Conservation (phyloP, 2,888 invertebrate genomes). For the Drosophila testacea region DNA sequence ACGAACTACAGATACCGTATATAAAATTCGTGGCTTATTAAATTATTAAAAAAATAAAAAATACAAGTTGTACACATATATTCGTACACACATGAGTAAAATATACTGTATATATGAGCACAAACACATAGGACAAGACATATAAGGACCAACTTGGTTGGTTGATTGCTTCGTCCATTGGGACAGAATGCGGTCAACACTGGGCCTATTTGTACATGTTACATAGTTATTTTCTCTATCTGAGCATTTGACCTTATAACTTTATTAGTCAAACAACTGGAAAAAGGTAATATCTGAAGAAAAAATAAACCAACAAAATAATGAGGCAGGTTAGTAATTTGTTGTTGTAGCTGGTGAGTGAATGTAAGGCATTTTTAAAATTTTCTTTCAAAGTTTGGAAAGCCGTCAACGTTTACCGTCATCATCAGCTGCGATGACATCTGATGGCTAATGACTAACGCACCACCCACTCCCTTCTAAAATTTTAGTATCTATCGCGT, state of each 20-base stretch:
- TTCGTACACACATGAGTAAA: too few species aligned
- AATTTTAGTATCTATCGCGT: conserved; percentile 3
- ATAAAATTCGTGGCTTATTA: neutral
- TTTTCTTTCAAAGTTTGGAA: conserved; percentile 48
- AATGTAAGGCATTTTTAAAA: conserved; percentile 45
- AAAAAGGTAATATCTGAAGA: conserved; percentile 11
- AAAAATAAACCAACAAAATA: conserved; percentile 42
- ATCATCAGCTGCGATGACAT: conserved; percentile 37
- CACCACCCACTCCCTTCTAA: conserved; percentile 8
- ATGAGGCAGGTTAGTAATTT: conserved; percentile 48
- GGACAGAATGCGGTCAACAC: conserved; percentile 44
- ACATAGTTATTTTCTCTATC: conserved; percentile 30
- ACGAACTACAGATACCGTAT: conserved; percentile 3
- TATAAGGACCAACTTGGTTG: conserved; percentile 15
- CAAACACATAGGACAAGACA: neutral
- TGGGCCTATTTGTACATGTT: conserved; percentile 36
- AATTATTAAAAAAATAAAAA: neutral
- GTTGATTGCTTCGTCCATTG: conserved; percentile 27
- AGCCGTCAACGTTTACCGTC: conserved; percentile 18
- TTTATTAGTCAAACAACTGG: conserved; percentile 43
- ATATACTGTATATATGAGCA: neutral
- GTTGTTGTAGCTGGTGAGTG: conserved; percentile 11
- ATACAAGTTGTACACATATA: too few species aligned
- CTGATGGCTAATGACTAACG: conserved; percentile 52
- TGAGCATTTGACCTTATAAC: conserved; percentile 60